phyloP scores from a whole-genome alignment of 2,888 invertebrate species.

The Odiellus spinosus region DNA sequence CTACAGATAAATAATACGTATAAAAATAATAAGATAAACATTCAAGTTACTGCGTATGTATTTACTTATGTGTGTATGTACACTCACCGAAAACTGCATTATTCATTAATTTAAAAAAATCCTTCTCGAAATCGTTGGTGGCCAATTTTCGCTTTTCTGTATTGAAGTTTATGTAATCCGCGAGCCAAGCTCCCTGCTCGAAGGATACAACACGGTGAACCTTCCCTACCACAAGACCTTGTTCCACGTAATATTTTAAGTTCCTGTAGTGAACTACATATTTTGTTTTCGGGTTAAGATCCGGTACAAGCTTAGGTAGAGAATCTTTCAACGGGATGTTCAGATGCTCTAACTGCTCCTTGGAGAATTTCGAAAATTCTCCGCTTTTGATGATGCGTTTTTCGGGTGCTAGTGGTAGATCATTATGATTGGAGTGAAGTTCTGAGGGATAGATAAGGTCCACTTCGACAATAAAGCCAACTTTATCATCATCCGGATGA shows the following conservation, averaged over 20 bases:
- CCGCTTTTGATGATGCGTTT: no score
- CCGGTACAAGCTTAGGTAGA: no score
- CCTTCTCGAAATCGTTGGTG: slow-evolving; percentile 23
- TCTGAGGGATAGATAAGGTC: slow-evolving; percentile 19
- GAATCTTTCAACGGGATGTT: no score
- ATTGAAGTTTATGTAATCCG: slow-evolving; percentile 20
- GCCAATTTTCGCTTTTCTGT: slow-evolving; percentile 17
- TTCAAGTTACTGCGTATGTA: no score
- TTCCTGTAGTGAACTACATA: slow-evolving; percentile 27
- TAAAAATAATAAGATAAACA: no score
- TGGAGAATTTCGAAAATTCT: no score
- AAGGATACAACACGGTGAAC: slow-evolving; percentile 26
- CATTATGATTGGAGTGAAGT: slow-evolving; percentile 18
- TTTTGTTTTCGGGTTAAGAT: slow-evolving; percentile 9
- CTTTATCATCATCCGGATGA: neutral
- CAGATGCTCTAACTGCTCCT: no score
- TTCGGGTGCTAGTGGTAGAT: slow-evolving; percentile 16
- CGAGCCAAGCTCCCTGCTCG: slow-evolving; percentile 19
- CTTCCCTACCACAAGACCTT: slow-evolving; percentile 21
- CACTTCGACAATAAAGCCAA: slow-evolving; percentile 18
- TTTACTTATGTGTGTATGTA: no score
- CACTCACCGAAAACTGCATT: slow-evolving; percentile 23
- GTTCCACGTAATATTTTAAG: slow-evolving; percentile 22
- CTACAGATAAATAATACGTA: no score
- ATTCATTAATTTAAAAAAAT: slow-evolving; percentile 27